A percentile compares a stretch with the other conserved stretches of the same genome.
These are phyloP conservation scores for Gasterosteus nipponicus DNA, from an alignment of 2,113 vertebrate species.

Conservation along the genomic window DNA sequence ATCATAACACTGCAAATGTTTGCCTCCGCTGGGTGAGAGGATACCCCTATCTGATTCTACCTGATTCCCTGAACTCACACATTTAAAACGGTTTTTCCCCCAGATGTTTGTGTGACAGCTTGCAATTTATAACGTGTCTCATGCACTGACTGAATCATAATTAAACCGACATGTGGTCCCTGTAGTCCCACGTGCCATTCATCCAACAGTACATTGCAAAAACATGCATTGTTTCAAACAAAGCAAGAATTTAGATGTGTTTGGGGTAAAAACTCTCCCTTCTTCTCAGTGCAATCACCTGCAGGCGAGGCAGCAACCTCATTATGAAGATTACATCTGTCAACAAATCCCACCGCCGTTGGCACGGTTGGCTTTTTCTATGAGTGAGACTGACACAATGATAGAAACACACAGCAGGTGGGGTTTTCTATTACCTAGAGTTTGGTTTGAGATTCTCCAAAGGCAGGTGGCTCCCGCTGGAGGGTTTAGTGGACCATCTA, in stretches of 20 bases:
- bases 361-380: conserved; percentile 18
- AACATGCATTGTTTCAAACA: neutral
- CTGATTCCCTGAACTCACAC: conserved; percentile 7
- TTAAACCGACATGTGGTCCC: neutral
- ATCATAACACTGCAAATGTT: conserved; percentile 16
- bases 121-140: neutral
- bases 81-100: conserved; percentile 19
- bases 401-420: conserved; percentile 20
- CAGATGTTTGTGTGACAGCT: neutral
- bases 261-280: neutral
- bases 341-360: conserved; percentile 27
- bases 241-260: neutral
- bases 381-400: neutral
- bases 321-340: conserved; percentile 18
- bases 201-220: neutral
- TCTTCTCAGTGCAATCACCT: conserved; percentile 18
- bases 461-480: conserved; percentile 88
- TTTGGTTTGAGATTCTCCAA: conserved; percentile 99
- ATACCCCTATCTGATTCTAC: neutral
- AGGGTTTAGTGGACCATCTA: conserved; percentile 88
- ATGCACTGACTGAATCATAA: neutral
- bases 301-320: conserved; percentile 4
- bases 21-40: neutral
- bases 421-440: conserved; percentile 84
- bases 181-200: neutral